Percentiles rank a stretch among this genome's conserved stretches.
These are phyloP conservation scores for Helogale parvula DNA, from an alignment of 2,113 vertebrate genomes.

Conservation along the genomic window DNA sequence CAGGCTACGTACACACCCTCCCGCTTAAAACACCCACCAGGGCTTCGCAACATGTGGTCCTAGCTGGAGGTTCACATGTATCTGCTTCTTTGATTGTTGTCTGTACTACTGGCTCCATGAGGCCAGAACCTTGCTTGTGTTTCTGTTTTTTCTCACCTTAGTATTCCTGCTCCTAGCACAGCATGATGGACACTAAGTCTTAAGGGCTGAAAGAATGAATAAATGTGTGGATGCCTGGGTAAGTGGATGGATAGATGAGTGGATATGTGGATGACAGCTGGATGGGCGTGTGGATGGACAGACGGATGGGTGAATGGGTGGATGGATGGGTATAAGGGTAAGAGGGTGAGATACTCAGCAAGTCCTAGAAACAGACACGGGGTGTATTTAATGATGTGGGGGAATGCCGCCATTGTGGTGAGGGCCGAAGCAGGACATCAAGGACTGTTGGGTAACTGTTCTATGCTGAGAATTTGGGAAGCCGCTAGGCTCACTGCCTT, in stretches of 20 bases:
- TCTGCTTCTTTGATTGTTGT: neutral
- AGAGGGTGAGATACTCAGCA: neutral
- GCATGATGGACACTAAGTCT: neutral
- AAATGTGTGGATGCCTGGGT: too few species aligned
- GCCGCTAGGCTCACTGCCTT: neutral
- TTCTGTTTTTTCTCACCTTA: neutral
- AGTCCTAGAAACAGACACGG: neutral
- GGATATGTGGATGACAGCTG: neutral
- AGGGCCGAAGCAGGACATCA: neutral
- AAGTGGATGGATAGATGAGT: too few species aligned
- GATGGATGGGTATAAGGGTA: neutral
- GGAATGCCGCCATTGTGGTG: fast-evolving
- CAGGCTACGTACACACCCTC: fast-evolving
- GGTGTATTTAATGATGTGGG: neutral
- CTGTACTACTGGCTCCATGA: neutral
- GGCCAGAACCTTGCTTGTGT: neutral
- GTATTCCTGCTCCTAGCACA: neutral
- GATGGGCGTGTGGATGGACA: neutral
- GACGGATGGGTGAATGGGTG: neutral
- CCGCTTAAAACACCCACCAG: fast-evolving
- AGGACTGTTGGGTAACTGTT: neutral
- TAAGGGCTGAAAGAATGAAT: neutral
- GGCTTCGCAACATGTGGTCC: neutral
- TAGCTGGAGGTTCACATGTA: fast-evolving
- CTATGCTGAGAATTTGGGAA: neutral